Evolutionary conservation across 1,140 invertebrate genomes (phyloP).

Genomic region (Drosophila ambigua): DNA sequence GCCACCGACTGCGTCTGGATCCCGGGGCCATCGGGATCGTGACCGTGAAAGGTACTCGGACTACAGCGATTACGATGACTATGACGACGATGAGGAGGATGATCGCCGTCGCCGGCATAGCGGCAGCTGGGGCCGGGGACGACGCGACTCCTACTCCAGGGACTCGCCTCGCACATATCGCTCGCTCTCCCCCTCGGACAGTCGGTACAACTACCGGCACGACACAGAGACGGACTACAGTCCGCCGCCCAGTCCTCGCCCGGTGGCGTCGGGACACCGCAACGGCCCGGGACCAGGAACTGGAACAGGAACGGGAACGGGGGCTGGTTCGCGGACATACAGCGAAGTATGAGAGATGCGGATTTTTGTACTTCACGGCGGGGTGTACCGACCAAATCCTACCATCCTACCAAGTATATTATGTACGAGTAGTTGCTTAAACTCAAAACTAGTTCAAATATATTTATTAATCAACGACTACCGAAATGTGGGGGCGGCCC

Average conservation of each 20-base stretch:
- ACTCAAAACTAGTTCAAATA: slow-evolving; percentile 82
- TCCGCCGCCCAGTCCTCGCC: slow-evolving; percentile 74
- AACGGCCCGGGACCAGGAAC: background rate
- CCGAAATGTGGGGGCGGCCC: slow-evolving; percentile 41
- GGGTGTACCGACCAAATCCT: background rate
- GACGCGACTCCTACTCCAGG: slow-evolving; percentile 56
- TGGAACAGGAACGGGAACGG: background rate
- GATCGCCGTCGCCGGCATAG: slow-evolving; percentile 58
- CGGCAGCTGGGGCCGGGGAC: slow-evolving; percentile 64
- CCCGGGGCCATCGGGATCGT: slow-evolving; percentile 44
- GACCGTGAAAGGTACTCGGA: slow-evolving; percentile 64
- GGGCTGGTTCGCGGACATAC: slow-evolving; percentile 52
- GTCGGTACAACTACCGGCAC: slow-evolving; percentile 75
- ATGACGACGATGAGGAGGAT: slow-evolving; percentile 74
- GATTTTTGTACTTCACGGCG: too few relatives aligned
- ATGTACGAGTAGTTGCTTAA: slow-evolving; percentile 46
- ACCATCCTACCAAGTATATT: slow-evolving; percentile 51
- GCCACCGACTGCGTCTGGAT: slow-evolving; percentile 66
- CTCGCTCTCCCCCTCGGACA: slow-evolving; percentile 77
- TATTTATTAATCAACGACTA: slow-evolving; percentile 76
- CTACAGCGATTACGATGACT: slow-evolving; percentile 70
- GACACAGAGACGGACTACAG: slow-evolving; percentile 83
- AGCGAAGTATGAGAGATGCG: slow-evolving; percentile 57
- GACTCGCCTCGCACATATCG: slow-evolving; percentile 78
- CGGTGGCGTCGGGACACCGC: slow-evolving; percentile 14